Evolutionary conservation across 2,797 vertebrate species (phyloP), one percentile per base, ranked within the genome.

Genomic region (Sebastiscus tertius): DNA sequence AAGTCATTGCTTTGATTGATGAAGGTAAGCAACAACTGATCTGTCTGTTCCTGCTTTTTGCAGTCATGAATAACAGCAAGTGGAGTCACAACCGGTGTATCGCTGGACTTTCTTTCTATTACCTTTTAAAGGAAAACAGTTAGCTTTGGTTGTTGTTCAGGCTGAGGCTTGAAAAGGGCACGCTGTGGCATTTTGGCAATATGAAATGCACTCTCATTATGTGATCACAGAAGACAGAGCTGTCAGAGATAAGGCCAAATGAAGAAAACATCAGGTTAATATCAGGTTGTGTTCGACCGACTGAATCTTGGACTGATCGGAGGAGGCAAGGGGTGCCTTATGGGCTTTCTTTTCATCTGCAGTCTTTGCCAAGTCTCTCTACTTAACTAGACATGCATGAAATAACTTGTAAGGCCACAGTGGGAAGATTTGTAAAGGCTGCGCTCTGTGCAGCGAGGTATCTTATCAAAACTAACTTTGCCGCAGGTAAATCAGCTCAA

Each of bases 141-240:
- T 74, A 49, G 66, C 46, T 82, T 42, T 66, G 34, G 59, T 34
- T 78, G 62, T 49, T 3, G 69, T 84, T 46, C 58, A 64, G 77
- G 88, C 59, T 26, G 70, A 63, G 80, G 73, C 84, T 87, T 81
- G 83, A 89, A 83, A 77, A 87, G 86, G 82, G 72, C 77, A 66
- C 29, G 81, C 81, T 42, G 77, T 89, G 88, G 68, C 85, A 86
- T 85, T 92, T 78, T 64, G 27, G 76, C 67, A 67, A 59, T 68
- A 46, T 79, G 84, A 62, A 81, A 83, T 79, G 54, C 8, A 0
- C 27, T 54, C 69, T 75, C 66, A 72, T 83, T 84, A 80, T 78
- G 77, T 74, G 71, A 87, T 91, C 71, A 27, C 59, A 80, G 72
- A 16, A 79, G 77, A 87, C 77, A 39, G 60, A 73, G 69, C 79